Evolutionary conservation across 92 coral and sea anemone species (phyloP).

Genomic region (Palythoa grandis): DNA sequence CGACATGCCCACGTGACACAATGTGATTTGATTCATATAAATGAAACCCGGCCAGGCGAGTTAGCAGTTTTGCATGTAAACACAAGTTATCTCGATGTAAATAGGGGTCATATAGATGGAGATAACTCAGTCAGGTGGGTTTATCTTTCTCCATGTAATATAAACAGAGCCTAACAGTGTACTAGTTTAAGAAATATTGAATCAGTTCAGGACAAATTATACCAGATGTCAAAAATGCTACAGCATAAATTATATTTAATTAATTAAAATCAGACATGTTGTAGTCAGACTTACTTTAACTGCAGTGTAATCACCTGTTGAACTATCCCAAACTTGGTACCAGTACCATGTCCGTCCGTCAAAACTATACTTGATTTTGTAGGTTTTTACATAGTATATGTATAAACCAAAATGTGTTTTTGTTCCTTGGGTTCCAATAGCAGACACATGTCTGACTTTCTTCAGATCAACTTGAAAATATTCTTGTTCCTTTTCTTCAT

Average conservation of each 20-base stretch:
- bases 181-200: too few relatives aligned
- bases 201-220: too few relatives aligned
- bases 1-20: too few relatives aligned
- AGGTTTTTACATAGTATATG: constrained; percentile 8
- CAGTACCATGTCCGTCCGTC: constrained; percentile 14
- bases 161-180: too few relatives aligned
- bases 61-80: too few relatives aligned
- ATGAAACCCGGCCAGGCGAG: too few relatives aligned
- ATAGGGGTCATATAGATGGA: too few relatives aligned
- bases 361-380: constrained; percentile 30
- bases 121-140: too few relatives aligned
- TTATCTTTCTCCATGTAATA: too few relatives aligned
- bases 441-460: constrained; percentile 33
- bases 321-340: background rate
- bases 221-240: background rate
- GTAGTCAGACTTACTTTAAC: background rate
- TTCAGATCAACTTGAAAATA: constrained; percentile 31
- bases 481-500: background rate
- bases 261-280: background rate
- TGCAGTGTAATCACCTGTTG: background rate
- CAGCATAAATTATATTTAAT: background rate
- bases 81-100: too few relatives aligned
- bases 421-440: constrained; percentile 29
- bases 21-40: too few relatives aligned
- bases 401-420: background rate